Conservation (phyloP, 2,113 vertebrate genomes). For the Leptobrachium ailaonicum region DNA sequence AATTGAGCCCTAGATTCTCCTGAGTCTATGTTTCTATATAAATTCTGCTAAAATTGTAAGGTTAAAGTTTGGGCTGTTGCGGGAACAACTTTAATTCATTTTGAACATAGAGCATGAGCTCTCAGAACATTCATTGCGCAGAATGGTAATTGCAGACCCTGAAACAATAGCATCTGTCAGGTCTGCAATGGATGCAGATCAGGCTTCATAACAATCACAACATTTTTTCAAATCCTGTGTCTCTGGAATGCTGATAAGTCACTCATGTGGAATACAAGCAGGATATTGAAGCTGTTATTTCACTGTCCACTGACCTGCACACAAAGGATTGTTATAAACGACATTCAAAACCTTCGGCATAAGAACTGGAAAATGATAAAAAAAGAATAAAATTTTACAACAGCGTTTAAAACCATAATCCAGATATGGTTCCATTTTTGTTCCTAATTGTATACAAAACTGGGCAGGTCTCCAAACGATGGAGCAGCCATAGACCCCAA, state of each 20-base stretch:
- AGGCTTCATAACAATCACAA: background rate
- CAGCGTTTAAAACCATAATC: background rate
- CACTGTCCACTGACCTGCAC: background rate
- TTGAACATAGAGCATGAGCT: too few species aligned
- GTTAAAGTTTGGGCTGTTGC: too few species aligned
- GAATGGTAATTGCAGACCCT: too few species aligned
- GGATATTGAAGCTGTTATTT: background rate
- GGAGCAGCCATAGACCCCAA: background rate
- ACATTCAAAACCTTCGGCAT: background rate
- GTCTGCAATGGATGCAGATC: background rate
- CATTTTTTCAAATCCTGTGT: background rate
- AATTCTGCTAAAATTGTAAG: too few species aligned
- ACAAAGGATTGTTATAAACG: background rate
- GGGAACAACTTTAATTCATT: too few species aligned
- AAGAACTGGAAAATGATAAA: background rate
- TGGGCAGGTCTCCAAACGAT: background rate
- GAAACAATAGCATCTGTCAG: background rate
- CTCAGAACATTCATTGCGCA: too few species aligned
- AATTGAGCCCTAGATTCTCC: too few species aligned
- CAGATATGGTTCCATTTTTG: background rate
- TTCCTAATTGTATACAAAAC: background rate
- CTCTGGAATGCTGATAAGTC: background rate
- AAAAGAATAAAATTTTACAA: background rate
- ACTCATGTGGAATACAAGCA: background rate
- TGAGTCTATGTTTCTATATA: too few species aligned